Evolutionary conservation across 2,888 invertebrate genomes (phyloP).

Genomic region (Aethes cnicana): DNA sequence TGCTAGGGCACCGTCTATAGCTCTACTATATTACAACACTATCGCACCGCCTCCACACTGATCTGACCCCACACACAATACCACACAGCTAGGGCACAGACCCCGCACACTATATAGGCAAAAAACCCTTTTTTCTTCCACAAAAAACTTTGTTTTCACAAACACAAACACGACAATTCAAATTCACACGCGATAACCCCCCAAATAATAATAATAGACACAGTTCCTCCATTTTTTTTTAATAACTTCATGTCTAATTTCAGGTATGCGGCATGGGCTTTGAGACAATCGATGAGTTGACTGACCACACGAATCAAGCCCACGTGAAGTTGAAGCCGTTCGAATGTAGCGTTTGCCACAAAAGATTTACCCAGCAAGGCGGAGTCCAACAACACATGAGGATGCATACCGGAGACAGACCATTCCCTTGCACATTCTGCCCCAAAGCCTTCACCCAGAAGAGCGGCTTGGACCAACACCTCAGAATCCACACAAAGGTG

Average conservation of each 20-base stretch:
- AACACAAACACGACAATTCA: no score
- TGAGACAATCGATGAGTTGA: conserved; percentile 47
- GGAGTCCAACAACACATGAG: conserved; percentile 68
- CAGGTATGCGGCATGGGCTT: conserved; percentile 63
- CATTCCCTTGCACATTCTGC: conserved; percentile 67
- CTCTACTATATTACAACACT: no score
- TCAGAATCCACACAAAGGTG: conserved; percentile 67
- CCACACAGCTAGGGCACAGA: no score
- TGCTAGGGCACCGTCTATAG: no score
- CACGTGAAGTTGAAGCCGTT: conserved; percentile 66
- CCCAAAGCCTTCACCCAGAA: conserved; percentile 73
- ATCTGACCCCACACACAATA: no score
- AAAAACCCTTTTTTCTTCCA: no score
- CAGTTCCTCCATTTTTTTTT: no score
- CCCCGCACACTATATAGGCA: no score
- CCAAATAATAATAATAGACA: no score
- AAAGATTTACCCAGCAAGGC: conserved; percentile 68
- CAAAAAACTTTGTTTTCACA: no score
- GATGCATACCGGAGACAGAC: conserved; percentile 67
- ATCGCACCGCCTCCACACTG: no score
- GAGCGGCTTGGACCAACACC: conserved; percentile 71
- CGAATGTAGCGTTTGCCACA: conserved; percentile 61
- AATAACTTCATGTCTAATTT: not conserved
- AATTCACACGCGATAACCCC: no score
- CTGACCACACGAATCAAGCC: conserved; percentile 49